Percentiles rank a stretch among this genome's conserved stretches.
Conservation (phyloP, 2,113 vertebrate species). For the Pagrus major region DNA sequence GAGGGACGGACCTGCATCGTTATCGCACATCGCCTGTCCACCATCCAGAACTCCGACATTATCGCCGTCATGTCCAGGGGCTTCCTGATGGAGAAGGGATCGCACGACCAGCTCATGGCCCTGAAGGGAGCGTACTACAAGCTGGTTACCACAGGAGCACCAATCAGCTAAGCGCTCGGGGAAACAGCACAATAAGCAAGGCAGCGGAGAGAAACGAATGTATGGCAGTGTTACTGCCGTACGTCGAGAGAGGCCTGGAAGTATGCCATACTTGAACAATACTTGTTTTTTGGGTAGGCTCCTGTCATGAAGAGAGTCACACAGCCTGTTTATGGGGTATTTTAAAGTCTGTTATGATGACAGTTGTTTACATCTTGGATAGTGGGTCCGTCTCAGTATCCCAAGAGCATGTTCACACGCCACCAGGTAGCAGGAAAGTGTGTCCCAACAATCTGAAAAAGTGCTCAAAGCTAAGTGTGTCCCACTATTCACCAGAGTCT, state of each 20-base stretch:
- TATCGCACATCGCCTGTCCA: slow-evolving; percentile 87
- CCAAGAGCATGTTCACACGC: neutral
- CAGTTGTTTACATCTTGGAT: neutral
- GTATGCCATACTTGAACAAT: slow-evolving; percentile 5
- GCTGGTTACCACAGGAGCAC: slow-evolving; percentile 86
- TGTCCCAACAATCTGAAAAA: neutral
- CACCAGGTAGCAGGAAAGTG: neutral
- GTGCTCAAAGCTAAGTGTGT: neutral
- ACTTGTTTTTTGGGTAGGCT: slow-evolving; percentile 60
- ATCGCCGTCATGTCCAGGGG: slow-evolving; percentile 87
- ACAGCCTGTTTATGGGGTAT: neutral
- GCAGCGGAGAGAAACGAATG: neutral
- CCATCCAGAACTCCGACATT: slow-evolving; percentile 87
- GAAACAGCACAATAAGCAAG: neutral
- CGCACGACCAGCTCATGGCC: slow-evolving; percentile 84
- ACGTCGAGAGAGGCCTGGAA: neutral
- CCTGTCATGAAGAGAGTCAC: neutral
- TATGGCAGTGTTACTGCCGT: neutral
- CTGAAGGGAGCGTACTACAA: slow-evolving; percentile 86
- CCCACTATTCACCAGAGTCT: neutral
- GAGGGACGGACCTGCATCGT: slow-evolving; percentile 84
- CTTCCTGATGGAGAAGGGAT: slow-evolving; percentile 82
- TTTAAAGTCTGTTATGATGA: neutral
- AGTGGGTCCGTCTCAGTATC: neutral
- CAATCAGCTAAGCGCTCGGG: slow-evolving; percentile 81